Percentiles rank a stretch among this genome's conserved stretches.
These are phyloP conservation scores for Aplidium turbinatum DNA, from an alignment of 23 tunicate species.

Conservation along the genomic window DNA sequence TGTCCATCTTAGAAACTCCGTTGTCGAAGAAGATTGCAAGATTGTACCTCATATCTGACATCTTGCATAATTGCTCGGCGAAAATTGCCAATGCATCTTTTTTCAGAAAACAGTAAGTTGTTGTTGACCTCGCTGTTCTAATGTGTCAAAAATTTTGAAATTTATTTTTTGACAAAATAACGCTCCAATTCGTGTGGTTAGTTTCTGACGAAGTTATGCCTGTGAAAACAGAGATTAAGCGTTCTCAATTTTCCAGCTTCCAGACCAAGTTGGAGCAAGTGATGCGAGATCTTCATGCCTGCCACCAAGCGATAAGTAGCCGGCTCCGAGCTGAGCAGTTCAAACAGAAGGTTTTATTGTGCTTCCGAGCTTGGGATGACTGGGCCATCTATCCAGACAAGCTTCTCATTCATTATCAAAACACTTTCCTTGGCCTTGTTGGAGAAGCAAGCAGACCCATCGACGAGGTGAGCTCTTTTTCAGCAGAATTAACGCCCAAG, in stretches of 20 bases:
- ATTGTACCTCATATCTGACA: slow-evolving; percentile 82
- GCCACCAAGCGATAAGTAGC: slow-evolving; percentile 74
- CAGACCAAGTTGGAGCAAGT: slow-evolving; percentile 75
- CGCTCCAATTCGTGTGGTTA: no score
- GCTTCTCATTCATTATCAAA: slow-evolving; percentile 80
- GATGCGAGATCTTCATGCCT: slow-evolving; percentile 69
- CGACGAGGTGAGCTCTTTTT: no score
- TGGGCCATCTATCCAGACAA: slow-evolving; percentile 95
- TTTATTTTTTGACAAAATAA: no score
- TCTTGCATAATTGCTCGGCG: slow-evolving; percentile 85
- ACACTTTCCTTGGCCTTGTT: slow-evolving; percentile 81
- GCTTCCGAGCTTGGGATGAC: slow-evolving; percentile 96
- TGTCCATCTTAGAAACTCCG: slow-evolving; percentile 87
- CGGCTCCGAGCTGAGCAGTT: slow-evolving; percentile 91
- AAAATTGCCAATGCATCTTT: slow-evolving; percentile 95
- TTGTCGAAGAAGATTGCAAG: slow-evolving; percentile 87
- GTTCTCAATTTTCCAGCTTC: slow-evolving; percentile 48
- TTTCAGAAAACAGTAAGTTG: slow-evolving; percentile 85
- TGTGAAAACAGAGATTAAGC: no score
- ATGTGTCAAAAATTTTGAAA: no score
- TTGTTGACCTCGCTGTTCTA: background rate
- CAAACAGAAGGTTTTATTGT: slow-evolving; percentile 77
- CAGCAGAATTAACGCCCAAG: no score
- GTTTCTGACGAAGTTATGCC: no score
- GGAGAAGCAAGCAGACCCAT: slow-evolving; percentile 11